A percentile compares a stretch with the other conserved stretches of the same genome.
phyloP scores from a whole-genome alignment of 92 coral and sea anemone genomes.

The Phymanthus crucifer region DNA sequence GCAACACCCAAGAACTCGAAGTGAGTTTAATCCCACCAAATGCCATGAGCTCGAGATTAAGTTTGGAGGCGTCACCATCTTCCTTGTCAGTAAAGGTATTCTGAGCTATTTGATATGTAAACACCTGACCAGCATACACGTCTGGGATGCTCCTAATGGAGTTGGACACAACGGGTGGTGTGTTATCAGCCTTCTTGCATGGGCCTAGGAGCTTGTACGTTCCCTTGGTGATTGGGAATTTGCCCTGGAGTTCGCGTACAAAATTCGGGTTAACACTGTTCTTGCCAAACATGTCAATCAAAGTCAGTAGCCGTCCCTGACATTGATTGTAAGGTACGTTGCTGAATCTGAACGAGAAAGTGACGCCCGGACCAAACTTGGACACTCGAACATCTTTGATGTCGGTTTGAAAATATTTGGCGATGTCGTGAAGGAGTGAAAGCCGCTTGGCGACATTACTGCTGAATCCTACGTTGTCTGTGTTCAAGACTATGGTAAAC shows the following conservation, averaged over 20 bases:
- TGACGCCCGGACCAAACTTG: constrained; percentile 67
- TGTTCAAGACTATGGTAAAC: constrained; percentile 59
- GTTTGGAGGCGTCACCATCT: constrained; percentile 69
- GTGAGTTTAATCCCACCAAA: constrained; percentile 27
- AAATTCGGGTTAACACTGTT: constrained; percentile 60
- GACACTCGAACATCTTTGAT: constrained; percentile 68
- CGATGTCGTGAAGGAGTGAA: constrained; percentile 56
- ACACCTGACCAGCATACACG: constrained; percentile 46
- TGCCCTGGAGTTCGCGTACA: constrained; percentile 51
- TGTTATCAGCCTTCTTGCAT: constrained; percentile 38
- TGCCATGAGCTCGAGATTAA: constrained; percentile 52
- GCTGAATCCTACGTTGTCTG: constrained; percentile 58
- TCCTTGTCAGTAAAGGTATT: constrained; percentile 64
- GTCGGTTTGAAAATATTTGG: constrained; percentile 61
- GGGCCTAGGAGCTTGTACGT: constrained; percentile 60
- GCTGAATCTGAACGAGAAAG: constrained; percentile 74
- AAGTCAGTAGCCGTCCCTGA: constrained; percentile 15
- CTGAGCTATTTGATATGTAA: constrained; percentile 40
- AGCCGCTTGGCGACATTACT: constrained; percentile 63
- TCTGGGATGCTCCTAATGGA: constrained; percentile 37
- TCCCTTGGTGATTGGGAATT: constrained; percentile 53
- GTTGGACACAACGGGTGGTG: constrained; percentile 47
- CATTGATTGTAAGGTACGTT: constrained; percentile 66
- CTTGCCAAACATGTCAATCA: constrained; percentile 33
- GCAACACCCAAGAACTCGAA: constrained; percentile 57